Conservation (phyloP, 2,797 vertebrate species). For the Lycodopsis pacificus region DNA sequence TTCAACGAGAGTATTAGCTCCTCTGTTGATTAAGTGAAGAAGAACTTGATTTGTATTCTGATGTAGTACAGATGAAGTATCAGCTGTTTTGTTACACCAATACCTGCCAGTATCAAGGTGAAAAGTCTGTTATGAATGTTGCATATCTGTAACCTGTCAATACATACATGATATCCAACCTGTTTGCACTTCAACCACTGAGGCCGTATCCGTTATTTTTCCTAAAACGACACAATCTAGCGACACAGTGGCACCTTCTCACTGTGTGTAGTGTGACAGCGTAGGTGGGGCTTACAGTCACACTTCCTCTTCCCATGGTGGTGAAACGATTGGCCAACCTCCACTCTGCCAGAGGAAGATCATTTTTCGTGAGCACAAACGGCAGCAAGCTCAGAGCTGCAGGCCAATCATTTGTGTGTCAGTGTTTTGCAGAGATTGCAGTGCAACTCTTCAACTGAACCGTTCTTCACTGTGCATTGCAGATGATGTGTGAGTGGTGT, state of each 20-base stretch:
- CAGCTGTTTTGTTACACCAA: not conserved
- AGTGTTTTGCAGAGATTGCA: slow-evolving; percentile 19
- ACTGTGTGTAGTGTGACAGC: slow-evolving; percentile 45
- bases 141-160: not conserved
- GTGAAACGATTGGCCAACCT: slow-evolving; percentile 80
- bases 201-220: not conserved
- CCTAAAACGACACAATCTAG: not conserved
- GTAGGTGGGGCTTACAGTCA: slow-evolving; percentile 78
- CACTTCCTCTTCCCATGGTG: slow-evolving; percentile 83
- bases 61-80: not conserved
- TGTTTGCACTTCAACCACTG: not conserved
- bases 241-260: slow-evolving; percentile 43
- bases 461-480: slow-evolving; percentile 6
- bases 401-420: slow-evolving; percentile 39
- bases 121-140: not conserved
- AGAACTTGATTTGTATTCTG: not conserved
- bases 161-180: not conserved
- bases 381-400: slow-evolving; percentile 39
- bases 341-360: slow-evolving; percentile 70
- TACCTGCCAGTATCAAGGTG: not conserved
- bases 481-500: slow-evolving; percentile 46
- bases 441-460: not conserved
- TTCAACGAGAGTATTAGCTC: not conserved
- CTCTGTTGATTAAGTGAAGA: not conserved
- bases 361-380: slow-evolving; percentile 60